Evolutionary conservation across 2,113 vertebrate genomes (phyloP), one percentile per base, ranked within the genome.

Genomic region (Tenrec ecaudatus): DNA sequence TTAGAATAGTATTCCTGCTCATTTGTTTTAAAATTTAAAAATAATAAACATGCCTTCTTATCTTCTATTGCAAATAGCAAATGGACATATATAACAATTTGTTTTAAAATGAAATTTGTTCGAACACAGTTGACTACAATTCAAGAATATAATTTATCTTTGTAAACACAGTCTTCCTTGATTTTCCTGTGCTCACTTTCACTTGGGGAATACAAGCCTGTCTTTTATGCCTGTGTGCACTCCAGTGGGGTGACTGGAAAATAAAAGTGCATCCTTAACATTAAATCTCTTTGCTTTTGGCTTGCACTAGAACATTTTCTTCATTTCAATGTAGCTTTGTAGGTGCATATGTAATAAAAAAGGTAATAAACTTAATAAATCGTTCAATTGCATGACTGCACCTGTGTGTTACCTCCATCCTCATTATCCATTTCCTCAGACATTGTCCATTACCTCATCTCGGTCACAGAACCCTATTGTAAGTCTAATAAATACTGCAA

Each of bases 331-430:
- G 88, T 86, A 57, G 89, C 75, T 95, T 97, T 95, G 84, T 95
- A 88, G 3, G 53, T 33, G 71, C 36, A 6, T n/a, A 31, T 88
- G 91, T 83, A 93, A 93, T 94, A 95, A 94, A 95, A 95, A 91
- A 62, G 40, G 88, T 78, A 93, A 94, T 90, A 96, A 93, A 86
- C 15, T 22, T 96, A 86, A 94, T 93, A 96, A 95, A 95, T 92
- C 76, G 68, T 81, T 92, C 85, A 62, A 19, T 47, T 85, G 94
- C 87, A 15, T 47, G 85, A 80, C 79, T 81, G 88, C 89, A 90
- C 87, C 94, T 95, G 95, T 81, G 85, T 82, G 76, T n/a, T 86
- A 47, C 87, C 89, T 79, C 88, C 43, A 58, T 82, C 84, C 79
- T 95, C 76, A 85, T 94, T 84, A 94, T 90, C 57, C 80, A 2